phyloP scores from a whole-genome alignment of 1,140 invertebrate genomes.

The Trichonephila clavata region DNA sequence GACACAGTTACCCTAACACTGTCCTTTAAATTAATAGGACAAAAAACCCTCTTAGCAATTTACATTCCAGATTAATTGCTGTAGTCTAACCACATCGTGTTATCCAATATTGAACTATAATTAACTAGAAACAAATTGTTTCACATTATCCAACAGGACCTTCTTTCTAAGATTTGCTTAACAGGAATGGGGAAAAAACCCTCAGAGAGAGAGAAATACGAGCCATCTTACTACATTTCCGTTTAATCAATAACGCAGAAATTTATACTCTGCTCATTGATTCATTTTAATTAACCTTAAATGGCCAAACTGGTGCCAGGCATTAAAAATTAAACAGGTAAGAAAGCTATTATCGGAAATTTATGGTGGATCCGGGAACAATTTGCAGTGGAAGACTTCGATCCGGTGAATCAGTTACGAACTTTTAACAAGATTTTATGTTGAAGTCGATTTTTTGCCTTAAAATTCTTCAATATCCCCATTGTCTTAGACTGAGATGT shows the following conservation, averaged over 20 bases:
- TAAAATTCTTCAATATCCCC: background rate
- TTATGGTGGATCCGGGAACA: conserved; percentile 26
- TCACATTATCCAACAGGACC: background rate
- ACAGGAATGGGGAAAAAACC: background rate
- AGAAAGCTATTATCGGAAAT: conserved; percentile 49
- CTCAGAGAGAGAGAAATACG: background rate
- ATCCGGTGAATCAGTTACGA: conserved; percentile 16
- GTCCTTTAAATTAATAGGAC: background rate
- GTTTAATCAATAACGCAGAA: conserved; percentile 23
- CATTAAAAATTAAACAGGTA: conserved; percentile 58
- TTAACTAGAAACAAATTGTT: conserved; percentile 50
- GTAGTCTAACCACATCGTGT: background rate
- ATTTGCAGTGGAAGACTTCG: conserved; percentile 8
- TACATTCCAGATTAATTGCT: conserved; percentile 29
- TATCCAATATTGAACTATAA: conserved; percentile 43
- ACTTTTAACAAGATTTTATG: conserved; percentile 25
- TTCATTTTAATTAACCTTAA: conserved; percentile 63
- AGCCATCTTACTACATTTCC: background rate
- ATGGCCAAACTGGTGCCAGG: conserved; percentile 45
- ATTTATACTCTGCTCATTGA: conserved; percentile 48
- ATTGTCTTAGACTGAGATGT: background rate
- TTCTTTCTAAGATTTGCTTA: background rate
- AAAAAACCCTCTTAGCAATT: background rate
- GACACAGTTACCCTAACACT: too few relatives aligned
- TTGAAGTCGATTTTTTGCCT: background rate